Conservation (phyloP, 2,888 invertebrate genomes). For the Parnassius smintheus region DNA sequence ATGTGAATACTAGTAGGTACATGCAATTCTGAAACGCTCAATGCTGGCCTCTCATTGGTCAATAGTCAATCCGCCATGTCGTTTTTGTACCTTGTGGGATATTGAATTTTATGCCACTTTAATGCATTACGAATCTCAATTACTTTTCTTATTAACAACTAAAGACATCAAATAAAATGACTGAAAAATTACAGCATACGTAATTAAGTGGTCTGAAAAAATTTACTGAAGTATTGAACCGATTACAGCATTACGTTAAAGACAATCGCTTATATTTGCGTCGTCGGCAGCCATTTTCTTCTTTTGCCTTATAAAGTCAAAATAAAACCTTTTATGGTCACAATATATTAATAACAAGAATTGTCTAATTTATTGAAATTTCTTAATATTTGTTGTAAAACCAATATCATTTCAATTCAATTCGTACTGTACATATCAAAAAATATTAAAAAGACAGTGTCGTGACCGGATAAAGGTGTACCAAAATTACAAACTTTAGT, state of each 20-base stretch:
- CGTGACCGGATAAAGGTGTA: conserved; percentile 12
- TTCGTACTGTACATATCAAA: not conserved
- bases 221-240: conserved; percentile 11
- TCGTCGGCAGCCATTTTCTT: conserved; percentile 51
- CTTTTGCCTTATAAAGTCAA: conserved; percentile 39
- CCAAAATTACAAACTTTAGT: conserved; percentile 12
- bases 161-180: conserved; percentile 8
- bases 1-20: conserved; percentile 85
- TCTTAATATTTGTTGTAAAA: not conserved
- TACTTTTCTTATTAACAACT: conserved; percentile 4
- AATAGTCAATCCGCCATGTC: conserved; percentile 85
- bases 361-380: not conserved
- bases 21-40: conserved; percentile 84
- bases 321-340: conserved; percentile 8
- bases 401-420: not conserved
- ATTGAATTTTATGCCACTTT: conserved; percentile 51
- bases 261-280: conserved; percentile 27
- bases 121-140: conserved; percentile 9
- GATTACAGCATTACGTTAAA: conserved; percentile 17
- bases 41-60: conserved; percentile 87
- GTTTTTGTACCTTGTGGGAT: conserved; percentile 65
- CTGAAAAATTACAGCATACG: conserved; percentile 23
- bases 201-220: conserved; percentile 18
- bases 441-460: not conserved
- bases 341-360: not conserved